These are phyloP conservation scores for Agelas oroides DNA, from an alignment of 37 sponge, comb jelly and placozoan genomes.

Conservation along the genomic window DNA sequence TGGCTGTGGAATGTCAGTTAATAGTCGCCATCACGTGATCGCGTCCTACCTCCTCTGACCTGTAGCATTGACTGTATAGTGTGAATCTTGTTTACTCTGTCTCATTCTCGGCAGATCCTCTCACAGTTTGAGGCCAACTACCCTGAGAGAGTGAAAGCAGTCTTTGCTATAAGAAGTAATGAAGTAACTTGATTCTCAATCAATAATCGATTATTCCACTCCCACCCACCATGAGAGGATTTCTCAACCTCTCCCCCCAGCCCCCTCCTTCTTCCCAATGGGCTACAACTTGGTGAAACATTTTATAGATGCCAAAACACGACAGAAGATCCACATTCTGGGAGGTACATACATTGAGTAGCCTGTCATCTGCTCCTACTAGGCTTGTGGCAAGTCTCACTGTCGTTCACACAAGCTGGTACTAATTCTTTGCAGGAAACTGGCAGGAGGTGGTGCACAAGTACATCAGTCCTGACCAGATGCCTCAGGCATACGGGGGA, in stretches of 20 bases:
- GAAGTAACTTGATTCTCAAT: too few relatives aligned
- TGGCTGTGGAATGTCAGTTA: too few relatives aligned
- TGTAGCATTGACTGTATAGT: not conserved
- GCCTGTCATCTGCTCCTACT: not conserved
- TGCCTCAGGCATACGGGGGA: constrained; percentile 61
- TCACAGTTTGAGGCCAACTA: constrained; percentile 44
- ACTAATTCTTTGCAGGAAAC: constrained; percentile 22
- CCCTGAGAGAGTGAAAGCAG: constrained; percentile 35
- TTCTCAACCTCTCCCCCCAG: not conserved
- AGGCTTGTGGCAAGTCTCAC: too few relatives aligned
- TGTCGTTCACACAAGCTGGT: too few relatives aligned
- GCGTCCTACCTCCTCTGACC: too few relatives aligned
- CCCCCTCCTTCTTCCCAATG: constrained; percentile 40
- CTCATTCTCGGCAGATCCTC: constrained; percentile 24
- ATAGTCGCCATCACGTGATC: too few relatives aligned
- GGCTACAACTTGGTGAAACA: constrained; percentile 62
- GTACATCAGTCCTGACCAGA: constrained; percentile 61
- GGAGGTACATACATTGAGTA: constrained; percentile 42
- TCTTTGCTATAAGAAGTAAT: constrained; percentile 45
- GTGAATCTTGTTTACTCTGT: not conserved
- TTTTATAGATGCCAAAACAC: constrained; percentile 54
- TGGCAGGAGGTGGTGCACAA: constrained; percentile 70
- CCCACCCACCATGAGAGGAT: not conserved
- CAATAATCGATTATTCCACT: too few relatives aligned
- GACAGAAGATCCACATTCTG: constrained; percentile 47